Conservation (phyloP, 2,797 vertebrate species). For the Molossus molossus region DNA sequence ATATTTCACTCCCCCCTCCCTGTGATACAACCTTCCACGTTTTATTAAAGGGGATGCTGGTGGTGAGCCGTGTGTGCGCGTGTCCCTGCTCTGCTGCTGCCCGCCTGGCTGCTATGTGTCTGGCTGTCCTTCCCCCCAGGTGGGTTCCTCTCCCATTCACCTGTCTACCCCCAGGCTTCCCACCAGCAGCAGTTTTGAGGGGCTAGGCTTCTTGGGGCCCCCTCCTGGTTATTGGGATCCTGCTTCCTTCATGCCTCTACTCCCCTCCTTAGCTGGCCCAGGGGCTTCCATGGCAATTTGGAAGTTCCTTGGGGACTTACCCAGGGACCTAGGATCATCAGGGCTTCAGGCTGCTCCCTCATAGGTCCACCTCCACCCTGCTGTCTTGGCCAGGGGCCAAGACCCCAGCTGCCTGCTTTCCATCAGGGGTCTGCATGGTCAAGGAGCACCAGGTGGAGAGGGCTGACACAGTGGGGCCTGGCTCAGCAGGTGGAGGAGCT, state of each 20-base stretch:
- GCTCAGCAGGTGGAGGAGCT: not conserved
- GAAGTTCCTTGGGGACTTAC: not conserved
- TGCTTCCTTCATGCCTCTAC: not conserved
- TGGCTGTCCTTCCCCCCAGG: slow-evolving; percentile 48
- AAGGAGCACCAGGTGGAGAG: not conserved
- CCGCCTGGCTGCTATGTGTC: slow-evolving; percentile 72
- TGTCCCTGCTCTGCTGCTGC: slow-evolving; percentile 81
- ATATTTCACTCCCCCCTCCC: slow-evolving; percentile 91
- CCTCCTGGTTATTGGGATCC: not conserved
- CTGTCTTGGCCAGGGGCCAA: not conserved
- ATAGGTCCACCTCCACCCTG: not conserved
- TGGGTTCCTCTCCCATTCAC: not conserved
- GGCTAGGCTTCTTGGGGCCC: not conserved
- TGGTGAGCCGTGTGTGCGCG: slow-evolving; percentile 72
- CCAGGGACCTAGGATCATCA: not conserved
- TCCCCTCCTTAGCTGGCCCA: not conserved
- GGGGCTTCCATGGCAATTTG: not conserved
- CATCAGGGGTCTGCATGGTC: not conserved
- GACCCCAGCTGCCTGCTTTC: not conserved
- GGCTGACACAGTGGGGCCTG: not conserved
- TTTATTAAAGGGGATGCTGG: slow-evolving; percentile 95
- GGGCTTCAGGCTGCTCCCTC: not conserved
- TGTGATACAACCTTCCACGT: slow-evolving; percentile 93
- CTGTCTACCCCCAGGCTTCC: not conserved
- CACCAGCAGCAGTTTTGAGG: not conserved